Conservation (phyloP, 2,888 invertebrate species). For the Galeopsomyia nigrocyanea region DNA sequence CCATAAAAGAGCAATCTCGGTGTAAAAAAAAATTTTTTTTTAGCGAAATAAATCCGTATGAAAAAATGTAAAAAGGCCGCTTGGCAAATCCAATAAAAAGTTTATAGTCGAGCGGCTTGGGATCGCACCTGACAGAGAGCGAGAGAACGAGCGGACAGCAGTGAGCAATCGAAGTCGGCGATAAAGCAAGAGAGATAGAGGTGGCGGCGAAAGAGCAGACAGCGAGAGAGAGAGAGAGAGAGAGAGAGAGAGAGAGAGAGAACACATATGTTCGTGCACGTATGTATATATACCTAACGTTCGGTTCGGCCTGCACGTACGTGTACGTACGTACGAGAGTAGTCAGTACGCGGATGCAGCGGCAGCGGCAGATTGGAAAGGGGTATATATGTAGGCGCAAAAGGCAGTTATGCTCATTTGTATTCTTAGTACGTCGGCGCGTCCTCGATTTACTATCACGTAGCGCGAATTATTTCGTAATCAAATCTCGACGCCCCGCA, state of each 20-base stretch:
- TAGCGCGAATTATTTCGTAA: slow-evolving; percentile 69
- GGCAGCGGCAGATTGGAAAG: slow-evolving; percentile 28
- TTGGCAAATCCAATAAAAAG: too few species aligned
- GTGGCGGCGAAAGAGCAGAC: too few species aligned
- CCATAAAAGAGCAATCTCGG: too few species aligned
- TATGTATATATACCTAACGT: neutral
- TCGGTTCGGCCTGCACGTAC: slow-evolving; percentile 19
- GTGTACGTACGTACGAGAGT: slow-evolving; percentile 6
- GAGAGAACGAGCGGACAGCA: too few species aligned
- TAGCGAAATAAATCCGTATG: too few species aligned
- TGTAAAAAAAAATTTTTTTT: too few species aligned
- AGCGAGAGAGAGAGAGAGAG: slow-evolving; percentile 13
- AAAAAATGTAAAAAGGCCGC: too few species aligned
- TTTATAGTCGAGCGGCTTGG: too few species aligned
- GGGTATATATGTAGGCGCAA: slow-evolving; percentile 33
- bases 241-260: neutral
- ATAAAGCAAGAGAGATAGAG: too few species aligned
- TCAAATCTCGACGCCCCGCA: slow-evolving; percentile 62
- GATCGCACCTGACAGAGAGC: too few species aligned
- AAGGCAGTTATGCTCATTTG: slow-evolving; percentile 67
- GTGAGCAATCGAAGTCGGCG: too few species aligned
- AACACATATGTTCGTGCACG: neutral
- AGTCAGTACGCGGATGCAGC: neutral
- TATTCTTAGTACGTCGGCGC: slow-evolving; percentile 65
- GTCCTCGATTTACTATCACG: slow-evolving; percentile 67